Evolutionary conservation across 2,113 vertebrate genomes (phyloP).

Genomic region (Laticauda laticaudata): DNA sequence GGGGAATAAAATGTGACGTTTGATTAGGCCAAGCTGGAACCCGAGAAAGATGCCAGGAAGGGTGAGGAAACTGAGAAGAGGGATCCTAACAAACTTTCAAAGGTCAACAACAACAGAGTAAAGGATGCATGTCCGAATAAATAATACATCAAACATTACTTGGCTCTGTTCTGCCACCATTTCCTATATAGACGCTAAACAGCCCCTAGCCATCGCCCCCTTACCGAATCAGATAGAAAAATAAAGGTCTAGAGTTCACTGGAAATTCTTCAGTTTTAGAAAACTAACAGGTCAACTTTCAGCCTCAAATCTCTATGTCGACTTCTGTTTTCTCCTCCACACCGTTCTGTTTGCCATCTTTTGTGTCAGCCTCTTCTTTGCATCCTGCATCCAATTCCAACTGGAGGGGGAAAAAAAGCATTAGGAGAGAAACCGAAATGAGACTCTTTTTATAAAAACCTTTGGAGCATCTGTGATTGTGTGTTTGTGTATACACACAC

Average conservation of each 20-base stretch:
- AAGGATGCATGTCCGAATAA: slow-evolving; percentile 61
- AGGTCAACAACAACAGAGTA: slow-evolving; percentile 40
- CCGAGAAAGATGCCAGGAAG: slow-evolving; percentile 29
- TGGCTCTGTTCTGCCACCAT: slow-evolving; percentile 55
- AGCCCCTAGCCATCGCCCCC: slow-evolving; percentile 37
- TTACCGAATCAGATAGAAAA: slow-evolving; percentile 76
- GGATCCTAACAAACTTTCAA: slow-evolving; percentile 50
- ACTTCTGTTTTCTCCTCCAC: slow-evolving; percentile 66
- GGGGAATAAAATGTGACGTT: slow-evolving; percentile 28
- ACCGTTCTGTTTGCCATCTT: slow-evolving; percentile 63
- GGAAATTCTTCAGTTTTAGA: slow-evolving; percentile 78
- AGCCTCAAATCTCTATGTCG: slow-evolving; percentile 69
- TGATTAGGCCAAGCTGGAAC: slow-evolving; percentile 34
- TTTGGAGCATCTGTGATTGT: background rate
- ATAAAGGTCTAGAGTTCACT: slow-evolving; percentile 80
- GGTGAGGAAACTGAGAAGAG: slow-evolving; percentile 55
- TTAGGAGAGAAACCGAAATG: background rate
- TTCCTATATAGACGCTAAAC: slow-evolving; percentile 49
- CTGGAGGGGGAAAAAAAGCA: slow-evolving; percentile 40
- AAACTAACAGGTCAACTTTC: slow-evolving; percentile 68
- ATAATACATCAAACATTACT: slow-evolving; percentile 64
- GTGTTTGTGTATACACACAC: background rate
- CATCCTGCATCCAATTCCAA: slow-evolving; percentile 49
- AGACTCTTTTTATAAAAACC: background rate
- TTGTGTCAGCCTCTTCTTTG: slow-evolving; percentile 64